phyloP scores from a whole-genome alignment of 2,888 invertebrate genomes.

The Lasioglossum vierecki region DNA sequence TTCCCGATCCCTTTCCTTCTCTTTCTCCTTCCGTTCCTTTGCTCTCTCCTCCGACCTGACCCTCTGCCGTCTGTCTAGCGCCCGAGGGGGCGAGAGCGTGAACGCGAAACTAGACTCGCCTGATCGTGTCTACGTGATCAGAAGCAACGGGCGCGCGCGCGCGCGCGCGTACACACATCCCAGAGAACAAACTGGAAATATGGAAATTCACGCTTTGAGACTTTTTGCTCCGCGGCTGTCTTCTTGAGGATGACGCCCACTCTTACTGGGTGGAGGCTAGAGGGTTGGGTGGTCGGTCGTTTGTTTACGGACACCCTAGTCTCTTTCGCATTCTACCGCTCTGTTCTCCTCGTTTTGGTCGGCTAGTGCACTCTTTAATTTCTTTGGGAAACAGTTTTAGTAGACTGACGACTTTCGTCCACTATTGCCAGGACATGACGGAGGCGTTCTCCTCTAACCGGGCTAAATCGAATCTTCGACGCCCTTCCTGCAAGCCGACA shows the following conservation, averaged over 20 bases:
- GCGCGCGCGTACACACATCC: background rate
- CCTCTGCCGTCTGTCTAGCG: conserved; percentile 54
- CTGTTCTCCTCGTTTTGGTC: background rate
- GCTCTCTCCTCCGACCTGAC: conserved; percentile 23
- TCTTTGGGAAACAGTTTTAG: conserved; percentile 48
- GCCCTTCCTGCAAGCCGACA: background rate
- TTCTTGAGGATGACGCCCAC: background rate
- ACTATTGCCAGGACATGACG: conserved; percentile 6
- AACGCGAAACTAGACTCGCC: conserved; percentile 69
- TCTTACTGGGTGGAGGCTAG: background rate
- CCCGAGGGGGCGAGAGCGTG: conserved; percentile 63
- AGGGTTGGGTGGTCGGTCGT: background rate
- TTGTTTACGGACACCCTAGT: background rate
- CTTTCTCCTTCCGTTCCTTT: conserved; percentile 39
- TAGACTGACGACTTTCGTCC: background rate
- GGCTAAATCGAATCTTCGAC: conserved; percentile 23
- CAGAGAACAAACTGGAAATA: conserved; percentile 57
- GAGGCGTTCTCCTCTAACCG: background rate
- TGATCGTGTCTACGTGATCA: conserved; percentile 72
- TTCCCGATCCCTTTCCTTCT: conserved; percentile 50
- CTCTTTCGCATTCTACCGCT: background rate
- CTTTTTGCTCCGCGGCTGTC: conserved; percentile 10
- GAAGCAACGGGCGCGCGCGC: conserved; percentile 23
- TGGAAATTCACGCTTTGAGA: conserved; percentile 60
- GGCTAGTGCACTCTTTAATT: conserved; percentile 39